Evolutionary conservation across 37 sponge, comb jelly and placozoan genomes (phyloP).

Genomic region (Ianthella basta): DNA sequence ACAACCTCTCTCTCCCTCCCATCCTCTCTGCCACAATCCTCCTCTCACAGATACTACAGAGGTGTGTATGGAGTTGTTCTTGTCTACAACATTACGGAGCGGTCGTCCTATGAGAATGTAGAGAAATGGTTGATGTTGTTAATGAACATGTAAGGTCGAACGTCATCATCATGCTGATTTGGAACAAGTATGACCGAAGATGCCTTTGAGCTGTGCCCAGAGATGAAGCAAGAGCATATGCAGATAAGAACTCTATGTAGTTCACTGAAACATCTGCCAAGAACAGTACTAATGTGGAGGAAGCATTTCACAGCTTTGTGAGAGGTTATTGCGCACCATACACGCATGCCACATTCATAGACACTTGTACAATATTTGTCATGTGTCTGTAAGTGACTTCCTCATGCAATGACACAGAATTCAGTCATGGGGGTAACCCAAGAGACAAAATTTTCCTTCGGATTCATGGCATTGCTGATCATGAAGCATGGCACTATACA

Average conservation of each 20-base stretch:
- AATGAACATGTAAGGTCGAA: conserved; percentile 93
- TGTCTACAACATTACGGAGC: conserved; percentile 98
- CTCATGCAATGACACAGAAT: no score
- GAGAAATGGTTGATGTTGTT: conserved; percentile 99
- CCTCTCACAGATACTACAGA: conserved; percentile 91
- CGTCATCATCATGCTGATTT: conserved; percentile 98
- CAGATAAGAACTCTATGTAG: conserved; percentile 90
- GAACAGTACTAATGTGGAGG: conserved; percentile 96
- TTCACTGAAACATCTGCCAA: conserved; percentile 99
- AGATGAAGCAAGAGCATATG: conserved; percentile 83
- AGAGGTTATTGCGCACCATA: no score
- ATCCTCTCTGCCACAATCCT: no score
- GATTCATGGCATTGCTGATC: no score
- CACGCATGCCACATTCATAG: not conserved
- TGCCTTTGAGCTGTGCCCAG: conserved; percentile 96
- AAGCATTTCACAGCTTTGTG: conserved; percentile 94
- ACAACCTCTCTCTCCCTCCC: no score
- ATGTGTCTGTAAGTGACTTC: no score
- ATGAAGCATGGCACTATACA: no score
- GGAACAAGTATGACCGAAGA: conserved; percentile 97
- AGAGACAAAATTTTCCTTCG: no score
- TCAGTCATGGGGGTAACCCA: no score
- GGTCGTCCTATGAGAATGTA: conserved; percentile 96
- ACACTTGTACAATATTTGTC: no score
- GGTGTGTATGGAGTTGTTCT: conserved; percentile 97